These are phyloP conservation scores for Halyomorpha halys DNA, from an alignment of 1,140 invertebrate species.

Conservation along the genomic window DNA sequence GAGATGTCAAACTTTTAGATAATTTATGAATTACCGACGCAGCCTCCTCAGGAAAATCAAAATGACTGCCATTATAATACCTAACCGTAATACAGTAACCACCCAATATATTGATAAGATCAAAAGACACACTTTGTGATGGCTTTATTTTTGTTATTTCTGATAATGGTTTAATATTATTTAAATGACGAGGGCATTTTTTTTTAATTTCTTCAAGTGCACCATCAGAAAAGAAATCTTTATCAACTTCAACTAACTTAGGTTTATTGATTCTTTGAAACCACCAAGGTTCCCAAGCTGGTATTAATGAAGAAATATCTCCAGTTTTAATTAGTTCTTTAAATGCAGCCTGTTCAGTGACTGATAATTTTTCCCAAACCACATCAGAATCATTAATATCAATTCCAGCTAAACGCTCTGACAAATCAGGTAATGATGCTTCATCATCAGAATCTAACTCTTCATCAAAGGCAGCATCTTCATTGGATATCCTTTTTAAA, in stretches of 20 bases:
- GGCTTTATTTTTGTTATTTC: slow-evolving; percentile 43
- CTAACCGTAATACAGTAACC: slow-evolving; percentile 53
- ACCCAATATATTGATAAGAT: slow-evolving; percentile 56
- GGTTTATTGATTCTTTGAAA: slow-evolving; percentile 30
- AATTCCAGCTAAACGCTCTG: slow-evolving; percentile 48
- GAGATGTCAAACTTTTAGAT: slow-evolving; percentile 47
- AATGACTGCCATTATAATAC: slow-evolving; percentile 59
- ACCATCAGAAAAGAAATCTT: neutral
- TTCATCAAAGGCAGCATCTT: slow-evolving; percentile 30
- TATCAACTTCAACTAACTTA: slow-evolving; percentile 21
- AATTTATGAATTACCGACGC: slow-evolving; percentile 45
- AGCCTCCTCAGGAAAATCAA: slow-evolving; percentile 47
- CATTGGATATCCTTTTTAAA: slow-evolving; percentile 44
- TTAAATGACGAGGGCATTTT: slow-evolving; percentile 14
- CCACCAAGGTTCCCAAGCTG: slow-evolving; percentile 66
- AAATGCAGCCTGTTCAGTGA: slow-evolving; percentile 59
- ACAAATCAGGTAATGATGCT: slow-evolving; percentile 43
- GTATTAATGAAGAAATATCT: slow-evolving; percentile 50
- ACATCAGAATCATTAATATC: slow-evolving; percentile 60
- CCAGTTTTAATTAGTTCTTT: slow-evolving; percentile 49
- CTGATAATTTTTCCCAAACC: slow-evolving; percentile 55
- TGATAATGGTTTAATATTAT: slow-evolving; percentile 18
- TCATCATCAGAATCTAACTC: slow-evolving; percentile 54
- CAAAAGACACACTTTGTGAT: slow-evolving; percentile 50
- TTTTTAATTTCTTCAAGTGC: neutral